These are phyloP conservation scores for Apoda limacodes DNA, from an alignment of 2,888 invertebrate species.

Conservation along the genomic window DNA sequence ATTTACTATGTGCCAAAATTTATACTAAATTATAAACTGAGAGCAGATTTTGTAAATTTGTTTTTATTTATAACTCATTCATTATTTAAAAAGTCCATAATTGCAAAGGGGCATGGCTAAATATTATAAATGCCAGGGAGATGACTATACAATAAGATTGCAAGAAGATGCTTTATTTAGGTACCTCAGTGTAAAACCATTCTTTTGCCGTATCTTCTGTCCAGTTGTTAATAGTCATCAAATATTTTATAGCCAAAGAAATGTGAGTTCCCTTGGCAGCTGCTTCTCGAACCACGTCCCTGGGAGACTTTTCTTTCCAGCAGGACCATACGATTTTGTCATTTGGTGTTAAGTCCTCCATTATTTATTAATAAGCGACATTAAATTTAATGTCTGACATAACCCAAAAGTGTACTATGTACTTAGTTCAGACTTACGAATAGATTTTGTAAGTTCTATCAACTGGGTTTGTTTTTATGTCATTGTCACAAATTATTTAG, in stretches of 20 bases:
- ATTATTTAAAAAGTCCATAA: slow-evolving; percentile 3
- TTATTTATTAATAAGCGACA: too few species aligned
- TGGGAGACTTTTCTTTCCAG: slow-evolving; percentile 72
- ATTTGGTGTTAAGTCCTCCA: slow-evolving; percentile 71
- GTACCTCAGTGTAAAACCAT: slow-evolving; percentile 71
- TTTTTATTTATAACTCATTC: background rate
- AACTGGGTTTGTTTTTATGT: too few species aligned
- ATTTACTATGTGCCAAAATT: too few species aligned
- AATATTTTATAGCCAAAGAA: slow-evolving; percentile 67
- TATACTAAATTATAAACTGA: too few species aligned
- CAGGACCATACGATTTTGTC: slow-evolving; percentile 73
- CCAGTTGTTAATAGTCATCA: slow-evolving; percentile 67
- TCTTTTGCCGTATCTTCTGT: slow-evolving; percentile 58
- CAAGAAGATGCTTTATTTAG: slow-evolving; percentile 8
- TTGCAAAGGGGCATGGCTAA: slow-evolving; percentile 1
- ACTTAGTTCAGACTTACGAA: too few species aligned
- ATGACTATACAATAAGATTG: background rate
- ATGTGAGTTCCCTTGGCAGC: slow-evolving; percentile 76
- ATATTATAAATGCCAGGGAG: too few species aligned
- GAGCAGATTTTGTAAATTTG: too few species aligned
- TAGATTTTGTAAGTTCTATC: too few species aligned
- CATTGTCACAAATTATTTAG: too few species aligned
- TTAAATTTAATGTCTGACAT: too few species aligned
- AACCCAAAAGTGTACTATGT: too few species aligned
- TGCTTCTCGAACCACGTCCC: slow-evolving; percentile 76